phyloP scores from a whole-genome alignment of 1,140 invertebrate species.

The Ladona fulva region DNA sequence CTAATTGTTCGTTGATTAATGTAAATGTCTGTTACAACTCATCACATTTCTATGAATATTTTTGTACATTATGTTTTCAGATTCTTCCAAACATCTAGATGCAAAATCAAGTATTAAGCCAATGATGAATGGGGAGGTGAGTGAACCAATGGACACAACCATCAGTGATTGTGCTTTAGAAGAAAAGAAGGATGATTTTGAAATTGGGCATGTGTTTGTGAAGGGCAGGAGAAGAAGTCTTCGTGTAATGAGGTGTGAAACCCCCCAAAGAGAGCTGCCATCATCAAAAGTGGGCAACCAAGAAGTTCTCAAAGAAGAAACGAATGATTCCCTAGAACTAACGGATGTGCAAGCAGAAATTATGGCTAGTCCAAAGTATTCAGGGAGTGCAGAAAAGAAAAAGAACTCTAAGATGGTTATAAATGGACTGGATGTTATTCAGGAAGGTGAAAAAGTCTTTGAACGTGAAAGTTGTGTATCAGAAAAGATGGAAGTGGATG shows the following conservation, averaged over 20 bases:
- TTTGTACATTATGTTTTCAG: no score
- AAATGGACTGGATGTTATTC: not conserved
- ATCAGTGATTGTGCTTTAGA: not conserved
- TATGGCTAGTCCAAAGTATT: no score
- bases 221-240: not conserved
- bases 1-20: no score
- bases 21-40: no score
- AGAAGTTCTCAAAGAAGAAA: not conserved
- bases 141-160: not conserved
- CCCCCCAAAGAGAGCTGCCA: not conserved
- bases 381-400: no score
- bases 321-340: no score
- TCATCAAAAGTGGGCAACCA: not conserved
- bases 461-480: not conserved
- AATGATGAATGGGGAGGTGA: not conserved
- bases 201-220: not conserved
- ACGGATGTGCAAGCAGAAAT: not conserved
- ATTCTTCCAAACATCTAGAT: no score
- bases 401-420: not conserved
- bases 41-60: no score
- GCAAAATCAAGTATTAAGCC: not conserved
- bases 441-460: not conserved
- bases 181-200: not conserved
- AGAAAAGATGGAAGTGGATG: not conserved
- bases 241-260: not conserved